A percentile compares a stretch with the other conserved stretches of the same genome.
phyloP scores from a whole-genome alignment of 2,888 invertebrate genomes.

The Encarsia formosa region DNA sequence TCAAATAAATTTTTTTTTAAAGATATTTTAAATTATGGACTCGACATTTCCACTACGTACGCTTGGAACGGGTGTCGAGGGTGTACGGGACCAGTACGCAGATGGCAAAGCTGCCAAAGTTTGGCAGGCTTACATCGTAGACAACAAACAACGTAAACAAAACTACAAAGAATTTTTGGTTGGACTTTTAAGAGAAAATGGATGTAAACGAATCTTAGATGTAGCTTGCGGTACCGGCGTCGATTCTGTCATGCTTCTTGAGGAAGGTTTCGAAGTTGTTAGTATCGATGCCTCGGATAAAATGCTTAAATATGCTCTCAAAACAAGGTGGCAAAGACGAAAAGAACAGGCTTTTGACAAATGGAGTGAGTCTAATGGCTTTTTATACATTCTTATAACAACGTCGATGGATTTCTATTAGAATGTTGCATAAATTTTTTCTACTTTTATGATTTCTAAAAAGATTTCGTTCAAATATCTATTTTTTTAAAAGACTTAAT shows the following conservation, averaged over 20 bases:
- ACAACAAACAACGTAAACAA: conserved; percentile 76
- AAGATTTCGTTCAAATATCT: neutral
- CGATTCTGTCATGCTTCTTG: conserved; percentile 82
- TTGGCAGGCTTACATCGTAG: conserved; percentile 88
- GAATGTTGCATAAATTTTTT: too few relatives aligned
- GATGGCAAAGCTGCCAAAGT: conserved; percentile 86
- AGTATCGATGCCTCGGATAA: conserved; percentile 89
- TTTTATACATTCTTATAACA: neutral
- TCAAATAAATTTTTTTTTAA: too few relatives aligned
- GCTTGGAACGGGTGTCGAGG: conserved; percentile 77
- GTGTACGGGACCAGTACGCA: conserved; percentile 81
- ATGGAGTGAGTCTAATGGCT: conserved; percentile 63
- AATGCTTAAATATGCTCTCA: conserved; percentile 85
- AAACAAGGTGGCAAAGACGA: conserved; percentile 78
- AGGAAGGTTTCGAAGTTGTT: conserved; percentile 80
- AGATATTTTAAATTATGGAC: neutral
- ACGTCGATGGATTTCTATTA: too few relatives aligned
- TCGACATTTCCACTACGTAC: conserved; percentile 67
- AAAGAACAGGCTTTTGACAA: conserved; percentile 74
- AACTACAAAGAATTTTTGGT: conserved; percentile 79
- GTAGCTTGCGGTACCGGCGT: conserved; percentile 89
- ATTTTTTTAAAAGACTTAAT: neutral
- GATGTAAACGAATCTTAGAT: conserved; percentile 72
- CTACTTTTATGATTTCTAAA: too few relatives aligned
- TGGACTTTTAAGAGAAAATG: conserved; percentile 64